Conservation (phyloP, 2,113 vertebrate genomes). For the Pelusios castaneus region DNA sequence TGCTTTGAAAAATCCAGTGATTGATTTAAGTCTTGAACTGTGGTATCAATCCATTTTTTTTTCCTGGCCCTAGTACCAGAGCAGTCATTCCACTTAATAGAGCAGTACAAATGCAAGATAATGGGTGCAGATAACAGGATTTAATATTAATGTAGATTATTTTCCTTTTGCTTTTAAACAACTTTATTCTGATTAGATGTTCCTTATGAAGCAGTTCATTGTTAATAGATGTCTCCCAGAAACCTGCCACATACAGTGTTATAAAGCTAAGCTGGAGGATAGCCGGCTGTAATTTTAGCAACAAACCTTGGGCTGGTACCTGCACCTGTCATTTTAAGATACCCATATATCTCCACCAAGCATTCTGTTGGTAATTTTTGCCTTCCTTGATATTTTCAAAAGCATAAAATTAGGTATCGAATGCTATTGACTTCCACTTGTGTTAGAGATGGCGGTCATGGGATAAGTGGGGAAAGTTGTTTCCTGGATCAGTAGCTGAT, state of each 20-base stretch:
- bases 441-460: too few relatives aligned
- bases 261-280: not conserved
- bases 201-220: not conserved
- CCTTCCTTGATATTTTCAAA: not conserved
- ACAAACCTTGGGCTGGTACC: not conserved
- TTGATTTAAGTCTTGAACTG: not conserved
- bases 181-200: not conserved
- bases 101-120: slow-evolving; percentile 62
- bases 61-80: slow-evolving; percentile 43
- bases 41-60: slow-evolving; percentile 6
- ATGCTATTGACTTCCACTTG: not conserved
- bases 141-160: not conserved
- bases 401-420: not conserved
- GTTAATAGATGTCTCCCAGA: slow-evolving; percentile 8
- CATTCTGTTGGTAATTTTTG: not conserved
- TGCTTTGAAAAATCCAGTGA: slow-evolving; percentile 5
- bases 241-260: not conserved
- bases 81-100: not conserved
- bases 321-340: not conserved
- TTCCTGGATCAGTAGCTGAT: too few relatives aligned
- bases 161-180: slow-evolving; percentile 60
- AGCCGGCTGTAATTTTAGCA: too few relatives aligned
- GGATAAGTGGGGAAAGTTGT: too few relatives aligned
- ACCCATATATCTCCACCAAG: rapidly evolving
- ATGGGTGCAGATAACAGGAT: slow-evolving; percentile 47